phyloP scores from a whole-genome alignment of 1,140 invertebrate genomes.

The Aphidius gifuensis region DNA sequence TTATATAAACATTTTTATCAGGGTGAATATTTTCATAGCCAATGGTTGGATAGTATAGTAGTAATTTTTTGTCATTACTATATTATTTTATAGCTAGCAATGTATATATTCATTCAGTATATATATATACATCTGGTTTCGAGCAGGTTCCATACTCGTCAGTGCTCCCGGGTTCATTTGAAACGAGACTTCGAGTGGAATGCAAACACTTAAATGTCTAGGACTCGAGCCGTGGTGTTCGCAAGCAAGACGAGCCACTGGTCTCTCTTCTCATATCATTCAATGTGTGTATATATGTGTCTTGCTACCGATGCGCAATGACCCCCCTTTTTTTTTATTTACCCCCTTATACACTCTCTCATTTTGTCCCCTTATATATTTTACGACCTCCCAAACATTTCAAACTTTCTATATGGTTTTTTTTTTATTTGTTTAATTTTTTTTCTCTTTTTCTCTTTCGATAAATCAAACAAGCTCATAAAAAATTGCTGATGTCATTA shows the following conservation, averaged over 20 bases:
- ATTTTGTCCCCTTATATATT: no score
- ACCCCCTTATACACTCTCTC: neutral
- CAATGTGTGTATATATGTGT: neutral
- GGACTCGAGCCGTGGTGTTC: conserved; percentile 23
- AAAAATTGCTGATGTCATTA: no score
- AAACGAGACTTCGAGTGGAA: conserved; percentile 45
- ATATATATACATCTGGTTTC: neutral
- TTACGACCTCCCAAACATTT: no score
- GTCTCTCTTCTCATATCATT: conserved; percentile 13
- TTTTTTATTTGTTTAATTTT: no score
- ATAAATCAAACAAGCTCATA: no score
- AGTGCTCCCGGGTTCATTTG: conserved; percentile 32
- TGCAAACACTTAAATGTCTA: conserved; percentile 42
- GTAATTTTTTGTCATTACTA: neutral
- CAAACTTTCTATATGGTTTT: no score
- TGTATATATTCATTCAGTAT: conserved; percentile 12
- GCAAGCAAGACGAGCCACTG: conserved; percentile 22
- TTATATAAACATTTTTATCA: conserved; percentile 37
- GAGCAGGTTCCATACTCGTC: conserved; percentile 17
- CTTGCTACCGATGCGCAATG: conserved; percentile 28
- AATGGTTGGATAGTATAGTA: conserved; percentile 19
- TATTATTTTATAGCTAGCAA: conserved; percentile 4
- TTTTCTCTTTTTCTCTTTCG: no score
- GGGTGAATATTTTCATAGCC: conserved; percentile 4
- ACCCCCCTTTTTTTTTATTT: neutral